Base-by-base conservation (phyloP, 2,888 invertebrate species). In the Saturnia pavonia region DNA sequence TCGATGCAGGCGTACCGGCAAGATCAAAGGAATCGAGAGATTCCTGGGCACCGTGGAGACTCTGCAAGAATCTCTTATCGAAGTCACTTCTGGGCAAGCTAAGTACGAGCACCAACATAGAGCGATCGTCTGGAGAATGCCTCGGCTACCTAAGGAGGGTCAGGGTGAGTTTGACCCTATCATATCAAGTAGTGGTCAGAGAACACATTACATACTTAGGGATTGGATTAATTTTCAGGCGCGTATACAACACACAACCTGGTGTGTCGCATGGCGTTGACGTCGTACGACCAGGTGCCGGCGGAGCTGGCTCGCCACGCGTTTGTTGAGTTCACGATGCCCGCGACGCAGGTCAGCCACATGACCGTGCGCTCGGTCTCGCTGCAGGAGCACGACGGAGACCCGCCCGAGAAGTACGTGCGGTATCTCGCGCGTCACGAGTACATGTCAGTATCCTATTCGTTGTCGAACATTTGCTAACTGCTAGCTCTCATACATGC, bases 101-200 rank as follows among this genome's bases (percentile, higher is more conserved):
- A 99, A 99, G 94, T 99, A 99, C 91, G 99, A 99, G 91, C 99
- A 99, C 94, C 98, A 99, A 86, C 99, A 99, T 93, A 95, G 98
- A 76, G 96, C 99, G 72, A 98, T 99, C 80, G 99, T 99, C 45
- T 99, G 99, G 99, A 95, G 99, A 80, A 99, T 99, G 95, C 97
- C 99, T 12, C 95, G 99, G 70, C 95, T 99, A 82, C 99, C 99
- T 71, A 99, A 99, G 91, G 99, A 99, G 92, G 99, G 99, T 77
- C 99, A 99, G 95, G 99, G 99, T 98, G 48, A 86, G 66, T 14
- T 27, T 11, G 22, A 34, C 34, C 34, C 34, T 34, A 34, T 34
- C 34, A 34, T 34, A 34, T 34, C 6, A 2, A 34, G 2, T 34
- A 34, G 34, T 34, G 6, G 34, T 34, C 34, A 34, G 34, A 34